Base-by-base conservation (phyloP, 1,140 invertebrate species). In the Lanistes nyassanus region DNA sequence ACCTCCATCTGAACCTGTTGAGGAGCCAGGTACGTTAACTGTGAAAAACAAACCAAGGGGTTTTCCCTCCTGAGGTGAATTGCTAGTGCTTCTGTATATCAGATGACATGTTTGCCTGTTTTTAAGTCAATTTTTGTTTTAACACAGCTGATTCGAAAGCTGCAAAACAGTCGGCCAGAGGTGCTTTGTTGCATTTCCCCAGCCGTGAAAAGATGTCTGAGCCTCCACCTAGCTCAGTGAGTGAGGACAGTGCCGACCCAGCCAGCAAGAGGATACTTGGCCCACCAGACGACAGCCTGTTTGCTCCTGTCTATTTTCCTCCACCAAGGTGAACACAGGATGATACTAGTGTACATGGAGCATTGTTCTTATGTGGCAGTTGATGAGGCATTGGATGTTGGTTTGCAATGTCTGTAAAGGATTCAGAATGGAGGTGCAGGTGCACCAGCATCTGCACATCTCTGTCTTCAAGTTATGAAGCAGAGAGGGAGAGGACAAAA, bases 21-120 rank as follows among this genome's bases (percentile, higher is more conserved):
- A 76, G 47, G 68, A 62, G 21, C 39, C 75, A 66, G 75, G 67
- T 70, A 51, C 29, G 68, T 31, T 75, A n/a, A 65, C 74, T 70
- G 55, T n/a, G n/a, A n/a, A n/a, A n/a, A n/a, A n/a, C n/a, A n/a
- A n/a, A n/a, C n/a, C n/a, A n/a, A n/a, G n/a, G n/a, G n/a, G n/a
- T n/a, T n/a, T n/a, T n/a, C n/a, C n/a, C n/a, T n/a, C n/a, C n/a
- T n/a, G n/a, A n/a, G n/a, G n/a, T n/a, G n/a, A n/a, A n/a, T n/a
- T n/a, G n/a, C n/a, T n/a, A n/a, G n/a, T n/a, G n/a, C n/a, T 13
- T 53, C 51, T 13, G 13, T 53, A 23, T 53, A 23, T 60, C n/a
- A 23, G 7, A 11, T 60, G 9, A 11, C 56, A 60, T 31, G 13
- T 31, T 23, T 60, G 9, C 51, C 51, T 53, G 51, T 53, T 23